Evolutionary conservation across 2,797 vertebrate species (phyloP).

Genomic region (Sphenodon punctatus): DNA sequence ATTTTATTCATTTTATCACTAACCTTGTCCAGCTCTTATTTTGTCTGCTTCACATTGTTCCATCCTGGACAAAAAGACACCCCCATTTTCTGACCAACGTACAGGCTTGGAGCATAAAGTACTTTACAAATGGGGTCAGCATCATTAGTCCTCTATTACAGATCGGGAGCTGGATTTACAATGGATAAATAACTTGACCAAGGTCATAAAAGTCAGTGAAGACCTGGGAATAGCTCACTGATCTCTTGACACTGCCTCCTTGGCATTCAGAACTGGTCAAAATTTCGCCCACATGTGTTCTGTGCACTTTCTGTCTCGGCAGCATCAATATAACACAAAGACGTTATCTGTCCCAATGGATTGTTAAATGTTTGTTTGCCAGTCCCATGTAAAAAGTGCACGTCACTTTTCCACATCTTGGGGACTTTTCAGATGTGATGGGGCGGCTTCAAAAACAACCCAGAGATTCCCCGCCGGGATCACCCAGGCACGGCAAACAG

Average conservation of each 20-base stretch:
- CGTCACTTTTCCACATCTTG: constrained; percentile 18
- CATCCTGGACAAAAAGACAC: too few species aligned
- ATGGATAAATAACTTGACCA: constrained; percentile 25
- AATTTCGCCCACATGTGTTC: not conserved
- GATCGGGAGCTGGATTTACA: constrained; percentile 28
- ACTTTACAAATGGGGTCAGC: constrained; percentile 47
- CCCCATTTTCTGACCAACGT: too few species aligned
- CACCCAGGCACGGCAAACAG: too few species aligned
- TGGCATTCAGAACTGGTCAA: constrained; percentile 5
- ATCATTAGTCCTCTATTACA: constrained; percentile 1
- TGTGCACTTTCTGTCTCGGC: not conserved
- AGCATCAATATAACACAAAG: too few species aligned
- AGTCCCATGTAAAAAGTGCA: not conserved
- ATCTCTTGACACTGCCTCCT: not conserved
- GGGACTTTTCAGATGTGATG: too few species aligned
- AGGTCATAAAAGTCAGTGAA: constrained; percentile 60
- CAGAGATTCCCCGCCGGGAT: too few species aligned
- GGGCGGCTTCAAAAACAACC: too few species aligned
- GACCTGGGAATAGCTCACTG: not conserved
- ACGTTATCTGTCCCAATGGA: too few species aligned
- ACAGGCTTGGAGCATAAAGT: too few species aligned
- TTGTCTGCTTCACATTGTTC: too few species aligned
- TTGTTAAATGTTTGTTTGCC: constrained; percentile 23
- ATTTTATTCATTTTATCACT: too few species aligned
- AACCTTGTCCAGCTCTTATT: too few species aligned